These are phyloP conservation scores for Mus minutoides DNA, from an alignment of 2,797 vertebrate genomes.

Conservation along the genomic window DNA sequence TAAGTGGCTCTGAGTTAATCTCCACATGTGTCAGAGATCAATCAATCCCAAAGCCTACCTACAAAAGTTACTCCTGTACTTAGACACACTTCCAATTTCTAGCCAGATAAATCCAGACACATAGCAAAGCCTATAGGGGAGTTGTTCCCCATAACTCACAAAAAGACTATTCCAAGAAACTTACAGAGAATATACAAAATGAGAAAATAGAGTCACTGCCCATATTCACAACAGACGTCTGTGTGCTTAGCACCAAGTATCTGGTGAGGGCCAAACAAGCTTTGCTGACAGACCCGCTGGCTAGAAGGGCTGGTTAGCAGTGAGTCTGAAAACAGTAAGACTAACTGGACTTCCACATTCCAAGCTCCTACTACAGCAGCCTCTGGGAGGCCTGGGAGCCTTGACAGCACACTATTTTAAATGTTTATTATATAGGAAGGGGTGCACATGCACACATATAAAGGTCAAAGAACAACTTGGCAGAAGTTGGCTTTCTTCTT, in stretches of 20 bases:
- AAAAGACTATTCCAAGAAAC: neutral
- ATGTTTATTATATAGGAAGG: no score
- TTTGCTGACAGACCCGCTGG: neutral
- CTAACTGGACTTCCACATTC: neutral
- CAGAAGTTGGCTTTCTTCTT: neutral
- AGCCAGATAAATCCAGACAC: constrained; percentile 65
- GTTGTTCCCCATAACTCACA: neutral
- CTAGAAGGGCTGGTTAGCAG: constrained; percentile 16
- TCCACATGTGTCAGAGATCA: constrained; percentile 65
- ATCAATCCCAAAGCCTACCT: constrained; percentile 46
- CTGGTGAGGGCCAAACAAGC: neutral
- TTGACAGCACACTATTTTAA: neutral
- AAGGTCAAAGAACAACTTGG: neutral
- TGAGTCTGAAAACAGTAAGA: neutral
- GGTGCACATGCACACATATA: neutral
- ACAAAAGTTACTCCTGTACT: constrained; percentile 59
- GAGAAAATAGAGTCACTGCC: neutral
- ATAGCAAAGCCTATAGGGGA: neutral
- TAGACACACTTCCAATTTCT: constrained; percentile 64
- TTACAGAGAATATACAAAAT: neutral
- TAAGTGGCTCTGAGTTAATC: constrained; percentile 69
- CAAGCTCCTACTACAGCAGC: neutral
- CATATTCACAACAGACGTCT: neutral
- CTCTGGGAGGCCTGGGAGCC: neutral
- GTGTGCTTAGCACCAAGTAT: neutral